A percentile compares a stretch with the other conserved stretches of the same genome.
phyloP scores from a whole-genome alignment of 2,797 vertebrate species.

The Fistularia commersonii region DNA sequence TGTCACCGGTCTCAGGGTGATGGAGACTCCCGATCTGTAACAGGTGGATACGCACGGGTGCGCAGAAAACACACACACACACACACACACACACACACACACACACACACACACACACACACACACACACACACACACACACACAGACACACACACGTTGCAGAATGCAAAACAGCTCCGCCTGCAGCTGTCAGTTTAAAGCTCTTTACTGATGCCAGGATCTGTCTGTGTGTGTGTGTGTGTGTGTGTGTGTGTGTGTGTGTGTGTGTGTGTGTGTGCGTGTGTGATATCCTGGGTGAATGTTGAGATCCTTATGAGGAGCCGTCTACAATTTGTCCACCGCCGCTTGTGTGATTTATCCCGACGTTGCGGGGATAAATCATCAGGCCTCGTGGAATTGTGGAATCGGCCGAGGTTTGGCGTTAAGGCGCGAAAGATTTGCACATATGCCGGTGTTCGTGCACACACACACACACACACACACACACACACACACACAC shows the following conservation, averaged over 20 bases:
- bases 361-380: too few species aligned
- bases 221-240: background rate
- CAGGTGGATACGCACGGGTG: constrained; percentile 62
- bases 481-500: constrained; percentile 15
- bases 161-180: constrained; percentile 58
- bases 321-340: constrained; percentile 11
- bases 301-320: constrained; percentile 25
- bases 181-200: constrained; percentile 44
- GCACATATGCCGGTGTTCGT: too few species aligned
- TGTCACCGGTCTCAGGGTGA: constrained; percentile 58
- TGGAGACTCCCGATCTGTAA: constrained; percentile 60
- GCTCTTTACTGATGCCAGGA: constrained; percentile 18
- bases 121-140: constrained; percentile 24
- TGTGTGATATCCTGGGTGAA: too few species aligned
- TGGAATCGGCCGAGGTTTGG: constrained; percentile 5
- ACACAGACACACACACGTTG: constrained; percentile 41
- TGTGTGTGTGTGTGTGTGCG: too few species aligned
- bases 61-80: too few species aligned
- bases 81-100: constrained; percentile 21
- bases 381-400: too few species aligned
- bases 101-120: too few species aligned
- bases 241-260: background rate
- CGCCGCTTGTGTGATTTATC: background rate
- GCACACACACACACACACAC: constrained; percentile 2
- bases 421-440: too few species aligned